A percentile compares a stretch with the other conserved stretches of the same genome.
Conservation (phyloP, 2,888 invertebrate species). For the Hyles lineata region DNA sequence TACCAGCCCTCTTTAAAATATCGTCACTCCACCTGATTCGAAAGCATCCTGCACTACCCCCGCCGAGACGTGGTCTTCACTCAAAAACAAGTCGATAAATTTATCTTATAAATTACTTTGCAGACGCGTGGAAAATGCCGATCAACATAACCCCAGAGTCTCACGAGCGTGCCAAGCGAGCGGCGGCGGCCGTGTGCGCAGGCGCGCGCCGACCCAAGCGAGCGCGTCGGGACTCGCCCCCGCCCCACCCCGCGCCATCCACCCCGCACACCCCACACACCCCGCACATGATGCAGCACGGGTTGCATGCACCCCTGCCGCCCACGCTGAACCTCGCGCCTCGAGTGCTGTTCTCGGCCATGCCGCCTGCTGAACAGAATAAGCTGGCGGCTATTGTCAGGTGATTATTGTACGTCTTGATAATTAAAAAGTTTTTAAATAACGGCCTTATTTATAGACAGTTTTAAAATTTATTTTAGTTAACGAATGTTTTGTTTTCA, state of each 20-base stretch:
- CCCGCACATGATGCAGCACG: slow-evolving; percentile 34
- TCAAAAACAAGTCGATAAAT: too few relatives aligned
- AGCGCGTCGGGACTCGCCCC: slow-evolving; percentile 72
- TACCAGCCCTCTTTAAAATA: too few relatives aligned
- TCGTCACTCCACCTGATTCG: too few relatives aligned
- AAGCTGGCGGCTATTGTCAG: slow-evolving; percentile 75
- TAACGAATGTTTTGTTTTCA: too few relatives aligned
- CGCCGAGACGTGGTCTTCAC: too few relatives aligned
- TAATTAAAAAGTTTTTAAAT: too few relatives aligned
- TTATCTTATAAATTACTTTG: background rate
- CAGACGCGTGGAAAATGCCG: slow-evolving; percentile 97
- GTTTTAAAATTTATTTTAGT: too few relatives aligned
- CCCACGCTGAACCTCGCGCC: slow-evolving; percentile 68
- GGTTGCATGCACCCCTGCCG: slow-evolving; percentile 51
- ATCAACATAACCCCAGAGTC: slow-evolving; percentile 95
- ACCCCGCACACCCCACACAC: slow-evolving; percentile 68
- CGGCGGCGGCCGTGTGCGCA: slow-evolving; percentile 82
- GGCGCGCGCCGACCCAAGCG: slow-evolving; percentile 83
- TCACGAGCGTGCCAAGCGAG: slow-evolving; percentile 92
- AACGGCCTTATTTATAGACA: too few relatives aligned
- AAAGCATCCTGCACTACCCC: too few relatives aligned
- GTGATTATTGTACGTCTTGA: slow-evolving; percentile 51
- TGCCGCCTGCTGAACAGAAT: slow-evolving; percentile 60
- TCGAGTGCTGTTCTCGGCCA: slow-evolving; percentile 85
- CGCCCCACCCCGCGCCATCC: slow-evolving; percentile 39